A percentile compares a stretch with the other conserved stretches of the same genome.
These are phyloP conservation scores for Tragulus kanchil DNA, from an alignment of 2,113 vertebrate species.

Conservation along the genomic window DNA sequence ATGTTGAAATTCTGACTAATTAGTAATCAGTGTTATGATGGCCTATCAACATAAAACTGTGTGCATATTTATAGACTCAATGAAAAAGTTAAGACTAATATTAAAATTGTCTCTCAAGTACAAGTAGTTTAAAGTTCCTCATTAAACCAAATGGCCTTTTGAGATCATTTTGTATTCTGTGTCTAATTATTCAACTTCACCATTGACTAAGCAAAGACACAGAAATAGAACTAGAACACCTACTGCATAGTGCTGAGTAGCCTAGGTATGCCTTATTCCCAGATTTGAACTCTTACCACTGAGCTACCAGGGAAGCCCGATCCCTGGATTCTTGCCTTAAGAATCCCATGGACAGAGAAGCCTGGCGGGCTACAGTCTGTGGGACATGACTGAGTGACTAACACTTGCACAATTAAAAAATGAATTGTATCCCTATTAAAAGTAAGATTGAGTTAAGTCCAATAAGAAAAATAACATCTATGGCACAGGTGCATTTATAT, in stretches of 20 bases:
- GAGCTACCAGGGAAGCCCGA: too few relatives aligned
- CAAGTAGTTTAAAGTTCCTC: conserved; percentile 67
- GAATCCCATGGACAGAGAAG: background rate
- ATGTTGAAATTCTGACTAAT: conserved; percentile 68
- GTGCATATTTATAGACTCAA: conserved; percentile 61
- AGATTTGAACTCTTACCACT: too few relatives aligned
- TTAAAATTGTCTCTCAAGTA: conserved; percentile 70
- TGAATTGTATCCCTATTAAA: background rate
- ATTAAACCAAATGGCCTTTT: conserved; percentile 61
- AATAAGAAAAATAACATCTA: background rate
- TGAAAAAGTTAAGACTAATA: conserved; percentile 69
- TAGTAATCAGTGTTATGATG: conserved; percentile 67
- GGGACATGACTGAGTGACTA: background rate
- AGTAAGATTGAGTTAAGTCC: conserved; percentile 30
- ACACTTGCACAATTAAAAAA: background rate
- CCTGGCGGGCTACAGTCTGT: background rate
- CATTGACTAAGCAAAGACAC: conserved; percentile 37
- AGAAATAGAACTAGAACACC: conserved; percentile 44
- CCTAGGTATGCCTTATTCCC: background rate
- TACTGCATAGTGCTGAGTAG: background rate
- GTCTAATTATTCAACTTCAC: conserved; percentile 52
- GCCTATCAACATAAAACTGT: conserved; percentile 28
- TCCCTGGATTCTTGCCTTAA: background rate
- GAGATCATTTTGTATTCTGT: conserved; percentile 61
- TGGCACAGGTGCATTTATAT: background rate